Conservation (phyloP, 2,113 vertebrate genomes). For the Sisor rabdophorus region DNA sequence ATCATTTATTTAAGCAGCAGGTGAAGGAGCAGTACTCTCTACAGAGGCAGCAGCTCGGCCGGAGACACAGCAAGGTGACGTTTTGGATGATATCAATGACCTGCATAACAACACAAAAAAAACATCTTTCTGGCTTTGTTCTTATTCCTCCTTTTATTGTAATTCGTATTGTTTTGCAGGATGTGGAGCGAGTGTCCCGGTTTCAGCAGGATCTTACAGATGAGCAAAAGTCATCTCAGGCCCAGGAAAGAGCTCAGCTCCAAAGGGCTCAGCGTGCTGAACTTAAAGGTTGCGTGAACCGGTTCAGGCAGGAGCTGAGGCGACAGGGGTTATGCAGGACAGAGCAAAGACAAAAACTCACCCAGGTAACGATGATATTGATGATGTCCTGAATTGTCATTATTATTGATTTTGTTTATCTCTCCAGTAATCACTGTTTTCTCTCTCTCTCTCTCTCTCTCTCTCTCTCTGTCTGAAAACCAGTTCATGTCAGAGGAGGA, state of each 20-base stretch:
- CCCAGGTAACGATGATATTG: not conserved
- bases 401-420: too few relatives aligned
- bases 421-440: not conserved
- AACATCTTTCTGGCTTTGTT: not conserved
- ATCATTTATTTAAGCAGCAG: slow-evolving; percentile 71
- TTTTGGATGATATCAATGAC: not conserved
- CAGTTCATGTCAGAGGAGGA: slow-evolving; percentile 60
- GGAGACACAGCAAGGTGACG: slow-evolving; percentile 66
- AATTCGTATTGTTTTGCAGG: slow-evolving; percentile 50
- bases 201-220: slow-evolving; percentile 64
- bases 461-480: not conserved
- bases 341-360: slow-evolving; percentile 59
- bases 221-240: slow-evolving; percentile 58
- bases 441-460: not conserved
- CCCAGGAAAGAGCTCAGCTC: slow-evolving; percentile 55
- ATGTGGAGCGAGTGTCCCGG: slow-evolving; percentile 61
- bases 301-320: slow-evolving; percentile 63
- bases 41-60: slow-evolving; percentile 66
- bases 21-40: slow-evolving; percentile 64
- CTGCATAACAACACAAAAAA: not conserved
- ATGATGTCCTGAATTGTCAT: not conserved
- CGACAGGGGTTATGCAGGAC: slow-evolving; percentile 44
- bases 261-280: slow-evolving; percentile 60
- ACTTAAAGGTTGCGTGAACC: slow-evolving; percentile 50
- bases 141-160: not conserved